A percentile compares a stretch with the other conserved stretches of the same genome.
Conservation (phyloP, 2,888 invertebrate species). For the Quadriops clusia region DNA sequence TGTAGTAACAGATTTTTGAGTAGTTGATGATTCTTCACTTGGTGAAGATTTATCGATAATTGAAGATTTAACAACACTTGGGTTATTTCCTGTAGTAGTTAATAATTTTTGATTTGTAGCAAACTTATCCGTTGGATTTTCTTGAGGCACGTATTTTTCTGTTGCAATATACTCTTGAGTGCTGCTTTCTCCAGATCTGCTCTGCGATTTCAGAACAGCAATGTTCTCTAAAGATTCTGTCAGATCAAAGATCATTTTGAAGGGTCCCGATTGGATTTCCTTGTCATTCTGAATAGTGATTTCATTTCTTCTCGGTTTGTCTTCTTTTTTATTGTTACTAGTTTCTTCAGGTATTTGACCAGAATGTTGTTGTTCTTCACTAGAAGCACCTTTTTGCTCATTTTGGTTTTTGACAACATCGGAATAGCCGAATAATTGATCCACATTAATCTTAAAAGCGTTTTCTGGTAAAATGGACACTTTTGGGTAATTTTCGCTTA, state of each 20-base stretch:
- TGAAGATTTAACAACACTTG: too few species aligned
- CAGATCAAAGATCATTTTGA: constrained; percentile 19
- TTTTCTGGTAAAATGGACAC: constrained; percentile 23
- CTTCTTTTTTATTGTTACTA: constrained; percentile 7
- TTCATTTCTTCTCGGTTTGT: constrained; percentile 8
- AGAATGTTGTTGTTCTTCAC: too few species aligned
- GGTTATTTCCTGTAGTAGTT: too few species aligned
- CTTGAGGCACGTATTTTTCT: too few species aligned
- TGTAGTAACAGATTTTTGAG: too few species aligned
- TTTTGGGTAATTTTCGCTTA: constrained; percentile 31
- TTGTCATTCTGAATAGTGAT: constrained; percentile 8
- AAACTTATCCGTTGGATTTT: too few species aligned
- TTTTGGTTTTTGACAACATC: constrained; percentile 4
- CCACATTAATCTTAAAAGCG: constrained; percentile 26
- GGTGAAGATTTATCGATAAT: constrained; percentile 5
- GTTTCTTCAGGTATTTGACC: constrained; percentile 10
- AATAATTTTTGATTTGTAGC: too few species aligned
- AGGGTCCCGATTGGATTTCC: constrained; percentile 16
- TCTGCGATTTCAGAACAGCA: constrained; percentile 6
- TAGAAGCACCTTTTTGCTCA: constrained; percentile 8
- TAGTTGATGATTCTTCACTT: constrained; percentile 7
- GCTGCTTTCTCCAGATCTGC: constrained; percentile 5
- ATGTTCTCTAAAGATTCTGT: constrained; percentile 15
- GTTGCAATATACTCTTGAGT: too few species aligned
- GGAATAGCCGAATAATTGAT: constrained; percentile 24